phyloP scores from a whole-genome alignment of 2,113 vertebrate species.

The Sceloporus undulatus region DNA sequence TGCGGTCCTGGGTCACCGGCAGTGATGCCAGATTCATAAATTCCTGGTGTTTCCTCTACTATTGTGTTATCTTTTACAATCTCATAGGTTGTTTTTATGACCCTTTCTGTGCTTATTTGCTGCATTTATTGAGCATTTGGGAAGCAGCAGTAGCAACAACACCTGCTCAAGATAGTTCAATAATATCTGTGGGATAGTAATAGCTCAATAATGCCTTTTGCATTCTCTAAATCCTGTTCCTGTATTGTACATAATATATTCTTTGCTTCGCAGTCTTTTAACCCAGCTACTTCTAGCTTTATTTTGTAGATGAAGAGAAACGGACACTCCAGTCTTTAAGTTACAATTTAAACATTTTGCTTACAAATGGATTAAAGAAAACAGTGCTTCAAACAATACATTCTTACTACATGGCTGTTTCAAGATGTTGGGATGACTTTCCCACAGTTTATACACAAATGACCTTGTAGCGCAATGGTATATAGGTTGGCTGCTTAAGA shows the following conservation, averaged over 20 bases:
- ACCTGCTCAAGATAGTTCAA: not conserved
- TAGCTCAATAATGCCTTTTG: not conserved
- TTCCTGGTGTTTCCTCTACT: conserved; percentile 45
- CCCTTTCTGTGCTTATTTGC: conserved; percentile 16
- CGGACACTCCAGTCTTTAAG: not conserved
- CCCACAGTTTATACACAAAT: too few relatives aligned
- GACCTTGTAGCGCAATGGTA: not conserved
- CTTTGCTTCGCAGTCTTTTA: not conserved
- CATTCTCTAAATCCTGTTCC: not conserved
- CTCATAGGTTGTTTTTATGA: conserved; percentile 23
- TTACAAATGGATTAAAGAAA: conserved; percentile 9
- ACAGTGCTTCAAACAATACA: not conserved
- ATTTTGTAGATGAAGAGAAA: not conserved
- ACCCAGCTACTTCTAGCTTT: not conserved
- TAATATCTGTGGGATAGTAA: not conserved
- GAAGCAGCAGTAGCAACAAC: not conserved
- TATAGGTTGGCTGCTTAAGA: not conserved
- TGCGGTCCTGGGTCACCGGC: conserved; percentile 23
- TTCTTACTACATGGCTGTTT: not conserved
- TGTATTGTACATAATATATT: not conserved
- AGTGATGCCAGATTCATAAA: conserved; percentile 54
- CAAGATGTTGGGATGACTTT: not conserved
- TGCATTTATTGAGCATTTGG: not conserved
- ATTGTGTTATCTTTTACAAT: conserved; percentile 39
- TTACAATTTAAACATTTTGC: not conserved